Conservation (phyloP, 37 sponge, comb jelly and placozoan genomes). For the Dysidea cf. avara region DNA sequence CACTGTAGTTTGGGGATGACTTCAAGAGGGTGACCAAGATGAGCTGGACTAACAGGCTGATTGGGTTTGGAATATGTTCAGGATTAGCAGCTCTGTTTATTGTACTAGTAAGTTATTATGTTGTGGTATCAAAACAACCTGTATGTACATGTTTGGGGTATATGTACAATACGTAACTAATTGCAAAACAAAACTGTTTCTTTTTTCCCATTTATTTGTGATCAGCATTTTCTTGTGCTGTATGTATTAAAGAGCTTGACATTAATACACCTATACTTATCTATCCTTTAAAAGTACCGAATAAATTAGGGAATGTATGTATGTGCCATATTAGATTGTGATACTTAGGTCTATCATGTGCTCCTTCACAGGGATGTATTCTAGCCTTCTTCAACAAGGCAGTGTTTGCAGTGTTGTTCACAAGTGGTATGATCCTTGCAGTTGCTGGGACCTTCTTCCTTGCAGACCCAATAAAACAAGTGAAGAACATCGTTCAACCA, state of each 20-base stretch:
- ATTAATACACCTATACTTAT: too few relatives aligned
- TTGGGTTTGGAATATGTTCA: constrained; percentile 55
- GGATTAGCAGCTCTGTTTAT: constrained; percentile 37
- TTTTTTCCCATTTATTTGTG: too few relatives aligned
- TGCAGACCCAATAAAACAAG: constrained; percentile 66
- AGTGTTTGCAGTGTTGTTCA: constrained; percentile 59
- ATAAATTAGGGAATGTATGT: background rate
- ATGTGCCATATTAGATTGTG: background rate
- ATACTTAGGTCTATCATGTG: background rate
- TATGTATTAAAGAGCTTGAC: too few relatives aligned
- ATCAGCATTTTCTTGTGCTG: too few relatives aligned
- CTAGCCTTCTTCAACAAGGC: constrained; percentile 22
- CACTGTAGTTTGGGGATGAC: too few relatives aligned
- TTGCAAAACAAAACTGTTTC: background rate
- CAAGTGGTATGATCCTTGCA: constrained; percentile 43
- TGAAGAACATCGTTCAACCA: constrained; percentile 54
- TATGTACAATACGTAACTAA: too few relatives aligned
- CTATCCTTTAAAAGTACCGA: too few relatives aligned
- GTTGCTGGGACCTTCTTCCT: constrained; percentile 72
- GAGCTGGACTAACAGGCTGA: constrained; percentile 51
- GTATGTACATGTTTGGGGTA: too few relatives aligned
- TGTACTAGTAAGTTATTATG: constrained; percentile 62
- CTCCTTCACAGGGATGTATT: constrained; percentile 42
- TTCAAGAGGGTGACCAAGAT: too few relatives aligned
- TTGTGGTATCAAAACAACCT: too few relatives aligned